Percentiles rank a stretch among this genome's conserved stretches.
These are phyloP conservation scores for Uloborus diversus DNA, from an alignment of 1,140 invertebrate species.

Conservation along the genomic window DNA sequence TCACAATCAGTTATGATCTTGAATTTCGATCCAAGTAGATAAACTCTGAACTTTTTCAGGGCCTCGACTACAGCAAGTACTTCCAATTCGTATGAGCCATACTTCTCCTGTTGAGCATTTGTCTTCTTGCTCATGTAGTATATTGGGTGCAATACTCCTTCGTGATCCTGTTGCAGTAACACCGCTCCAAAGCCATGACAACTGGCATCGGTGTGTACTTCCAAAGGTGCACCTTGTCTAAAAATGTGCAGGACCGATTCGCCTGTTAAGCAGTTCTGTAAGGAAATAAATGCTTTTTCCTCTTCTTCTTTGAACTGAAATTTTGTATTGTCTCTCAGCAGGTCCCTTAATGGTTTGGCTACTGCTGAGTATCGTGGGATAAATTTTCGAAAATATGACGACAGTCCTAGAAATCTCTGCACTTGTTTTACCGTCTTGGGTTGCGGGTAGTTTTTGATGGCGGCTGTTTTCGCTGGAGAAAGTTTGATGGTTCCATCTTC, in stretches of 20 bases:
- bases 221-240: neutral
- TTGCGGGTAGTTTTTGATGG: constrained; percentile 55
- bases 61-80: constrained; percentile 22
- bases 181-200: constrained; percentile 9
- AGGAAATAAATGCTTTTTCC: constrained; percentile 60
- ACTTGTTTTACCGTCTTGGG: constrained; percentile 58
- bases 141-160: constrained; percentile 14
- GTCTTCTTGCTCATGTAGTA: constrained; percentile 1
- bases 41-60: constrained; percentile 30
- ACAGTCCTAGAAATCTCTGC: constrained; percentile 61
- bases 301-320: constrained; percentile 63
- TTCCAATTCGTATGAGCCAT: constrained; percentile 20
- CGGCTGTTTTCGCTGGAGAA: neutral
- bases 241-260: constrained; percentile 11
- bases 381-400: constrained; percentile 62
- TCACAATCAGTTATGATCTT: constrained; percentile 35
- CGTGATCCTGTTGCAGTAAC: neutral
- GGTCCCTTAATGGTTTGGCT: constrained; percentile 62
- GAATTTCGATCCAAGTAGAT: constrained; percentile 30
- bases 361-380: constrained; percentile 61
- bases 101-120: neutral
- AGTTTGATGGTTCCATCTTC: neutral
- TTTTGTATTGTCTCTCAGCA: constrained; percentile 64
- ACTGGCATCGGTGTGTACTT: constrained; percentile 55
- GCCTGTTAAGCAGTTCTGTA: neutral